Evolutionary conservation across 2,888 invertebrate genomes (phyloP), one percentile per base, ranked within the genome.

Genomic region (Ectemnius lituratus): DNA sequence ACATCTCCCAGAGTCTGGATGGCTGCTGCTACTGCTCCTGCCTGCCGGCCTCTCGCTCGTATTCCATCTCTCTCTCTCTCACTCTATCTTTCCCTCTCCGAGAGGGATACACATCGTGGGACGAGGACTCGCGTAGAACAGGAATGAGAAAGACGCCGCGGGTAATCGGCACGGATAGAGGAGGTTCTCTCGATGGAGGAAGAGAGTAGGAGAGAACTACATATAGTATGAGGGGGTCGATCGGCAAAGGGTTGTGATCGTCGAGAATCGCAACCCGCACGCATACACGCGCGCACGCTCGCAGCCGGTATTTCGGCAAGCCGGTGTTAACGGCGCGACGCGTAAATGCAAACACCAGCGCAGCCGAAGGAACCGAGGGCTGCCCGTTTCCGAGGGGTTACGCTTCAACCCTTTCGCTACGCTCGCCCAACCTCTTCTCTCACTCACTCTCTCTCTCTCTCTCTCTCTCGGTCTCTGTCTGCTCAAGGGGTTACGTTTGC

Each of bases 1-100:
- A 83, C 86, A 83, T 85, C 85, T 84, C 84, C 80, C 80, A 73
- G 75, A 80, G 79, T 82, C 83, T 79, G 73, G 82, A 82, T 83
- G 81, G 81, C 84, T 86, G 83, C 78, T 82, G 80, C 83, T 65
- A 71, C 14, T 66, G 62, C 62, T 37, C 37, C 37, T 37, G 60
- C 56, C 27, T 20, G 70, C 47, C 64, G 64, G n/a, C 6, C 52
- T n/a, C 27, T 11, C 37, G 8, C 37, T 37, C 37, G 8, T 11
- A 8, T 11, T 11, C 37, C 8, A 6, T 37, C 18, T 13, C 58
- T 20, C 11, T 4, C 13, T 14, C 27, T 23, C 28, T 3, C 8
- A 2, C 28, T 8, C 28, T 37, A 1, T 37, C 28, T 37, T 52
- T 67, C 23, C 2, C 23, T 23, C 23, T 2, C 23, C 46, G 72